A percentile compares a stretch with the other conserved stretches of the same genome.
phyloP scores from a whole-genome alignment of 2,113 vertebrate species.

The Trematomus loennbergii region DNA sequence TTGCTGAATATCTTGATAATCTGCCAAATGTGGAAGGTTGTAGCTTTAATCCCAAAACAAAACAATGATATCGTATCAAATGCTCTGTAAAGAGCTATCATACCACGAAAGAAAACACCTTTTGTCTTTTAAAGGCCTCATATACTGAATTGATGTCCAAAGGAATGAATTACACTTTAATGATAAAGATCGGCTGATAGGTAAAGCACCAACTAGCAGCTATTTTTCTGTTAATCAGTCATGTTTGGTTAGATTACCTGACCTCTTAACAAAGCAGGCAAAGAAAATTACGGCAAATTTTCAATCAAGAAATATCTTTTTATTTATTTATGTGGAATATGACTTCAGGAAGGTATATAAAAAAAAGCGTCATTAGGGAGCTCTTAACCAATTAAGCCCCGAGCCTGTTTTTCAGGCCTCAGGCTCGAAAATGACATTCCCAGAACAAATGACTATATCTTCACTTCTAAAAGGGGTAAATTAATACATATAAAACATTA shows the following conservation, averaged over 20 bases:
- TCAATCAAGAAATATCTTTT: neutral
- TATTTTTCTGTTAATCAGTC: neutral
- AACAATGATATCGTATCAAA: neutral
- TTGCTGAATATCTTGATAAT: neutral
- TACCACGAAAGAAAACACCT: neutral
- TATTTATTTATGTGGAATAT: neutral
- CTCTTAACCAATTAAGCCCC: neutral
- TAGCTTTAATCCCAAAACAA: neutral
- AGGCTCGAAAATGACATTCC: too few species aligned
- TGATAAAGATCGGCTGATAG: slow-evolving; percentile 7
- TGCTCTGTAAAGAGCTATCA: neutral
- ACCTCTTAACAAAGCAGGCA: slow-evolving; percentile 8
- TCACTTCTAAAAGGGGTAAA: too few species aligned
- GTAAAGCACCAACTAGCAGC: slow-evolving; percentile 6
- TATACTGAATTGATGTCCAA: slow-evolving; percentile 2
- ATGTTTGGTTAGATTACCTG: neutral
- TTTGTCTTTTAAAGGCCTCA: neutral
- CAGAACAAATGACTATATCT: too few species aligned
- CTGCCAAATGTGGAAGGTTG: neutral
- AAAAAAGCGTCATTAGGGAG: neutral
- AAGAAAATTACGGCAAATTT: slow-evolving; percentile 14
- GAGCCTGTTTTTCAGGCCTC: too few species aligned
- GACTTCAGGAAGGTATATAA: neutral
- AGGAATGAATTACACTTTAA: slow-evolving; percentile 28
- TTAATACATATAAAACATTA: too few species aligned